Evolutionary conservation across 2,888 invertebrate species (phyloP), one percentile per base, ranked within the genome.

Genomic region (Philonicus albiceps): DNA sequence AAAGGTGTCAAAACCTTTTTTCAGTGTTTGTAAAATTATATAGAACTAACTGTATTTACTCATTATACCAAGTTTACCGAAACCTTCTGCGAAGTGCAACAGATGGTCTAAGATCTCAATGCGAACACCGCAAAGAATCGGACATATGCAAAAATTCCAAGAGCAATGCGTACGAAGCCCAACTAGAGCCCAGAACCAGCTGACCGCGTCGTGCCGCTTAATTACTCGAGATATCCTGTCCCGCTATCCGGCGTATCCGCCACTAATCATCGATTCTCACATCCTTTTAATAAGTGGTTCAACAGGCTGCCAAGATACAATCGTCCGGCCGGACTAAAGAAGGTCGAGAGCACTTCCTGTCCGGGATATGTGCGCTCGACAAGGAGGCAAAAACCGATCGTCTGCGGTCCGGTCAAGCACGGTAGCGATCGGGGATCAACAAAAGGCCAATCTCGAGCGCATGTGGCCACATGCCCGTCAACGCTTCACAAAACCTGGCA

Each of bases 261-360:
- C 73, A 78, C 55, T 73, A 86, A 87, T 85, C 76, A 86, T 86
- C 87, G 84, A 87, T 85, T 87, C 86, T 84, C 87, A 86, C 87
- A 86, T 87, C 86, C 87, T 86, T 72, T 37, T 85, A 75, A 80
- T 86, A 78, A 78, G 53, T 84, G 85, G 78, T 84, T 84, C 84
- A 84, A 76, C 85, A 85, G 87, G 85, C 86, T 31, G 84, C 11
- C 30, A 7, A 22, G 84, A 84, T 84, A 84, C 30, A 16, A 84
- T 84, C 84, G 84, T 73, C 81, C 73, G 73, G 73, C 55, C 43
- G 73, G n/a, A 13, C 16, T 7, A 22, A 22, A 2, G 8, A 27
- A 81, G 53, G 40, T 30, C 31, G 22, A 53, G 11, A 43, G 40
- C 40, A 84, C 84, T 73, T 84, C 73, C 84, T 73, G 84, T 84